Conservation (phyloP, 2,113 vertebrate species). For the Sarotherodon lohbergeri region DNA sequence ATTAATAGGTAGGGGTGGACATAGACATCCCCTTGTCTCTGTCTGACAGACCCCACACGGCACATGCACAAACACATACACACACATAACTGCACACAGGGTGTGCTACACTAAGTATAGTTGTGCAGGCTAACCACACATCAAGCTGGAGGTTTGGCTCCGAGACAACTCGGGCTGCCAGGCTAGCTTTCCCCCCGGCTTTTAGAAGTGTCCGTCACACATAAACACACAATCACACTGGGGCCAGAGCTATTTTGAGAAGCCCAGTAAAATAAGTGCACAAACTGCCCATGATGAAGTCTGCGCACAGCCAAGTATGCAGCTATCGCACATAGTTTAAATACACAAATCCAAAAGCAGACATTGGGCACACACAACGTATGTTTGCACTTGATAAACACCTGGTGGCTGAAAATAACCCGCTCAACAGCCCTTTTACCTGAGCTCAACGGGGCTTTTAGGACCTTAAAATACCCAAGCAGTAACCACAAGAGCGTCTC, state of each 20-base stretch:
- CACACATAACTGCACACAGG: slow-evolving; percentile 1
- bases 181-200: background rate
- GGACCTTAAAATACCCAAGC: slow-evolving; percentile 10
- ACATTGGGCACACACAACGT: slow-evolving; percentile 5
- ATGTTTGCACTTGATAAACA: slow-evolving; percentile 63
- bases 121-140: slow-evolving; percentile 57
- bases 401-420: slow-evolving; percentile 40
- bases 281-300: background rate
- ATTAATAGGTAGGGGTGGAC: slow-evolving; percentile 45
- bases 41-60: slow-evolving; percentile 18
- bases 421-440: slow-evolving; percentile 28
- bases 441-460: slow-evolving; percentile 31
- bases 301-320: slow-evolving; percentile 18
- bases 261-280: slow-evolving; percentile 21
- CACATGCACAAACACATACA: background rate
- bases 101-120: slow-evolving; percentile 58
- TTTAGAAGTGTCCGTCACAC: slow-evolving; percentile 58
- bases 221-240: slow-evolving; percentile 53
- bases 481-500: background rate
- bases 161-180: slow-evolving; percentile 26
- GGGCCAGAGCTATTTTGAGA: slow-evolving; percentile 57
- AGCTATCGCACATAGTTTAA: slow-evolving; percentile 5
- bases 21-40: slow-evolving; percentile 58
- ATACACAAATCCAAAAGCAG: slow-evolving; percentile 20
- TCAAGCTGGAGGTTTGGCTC: slow-evolving; percentile 49